Conservation (phyloP, 2,888 invertebrate species). For the Deilephila porcellus region DNA sequence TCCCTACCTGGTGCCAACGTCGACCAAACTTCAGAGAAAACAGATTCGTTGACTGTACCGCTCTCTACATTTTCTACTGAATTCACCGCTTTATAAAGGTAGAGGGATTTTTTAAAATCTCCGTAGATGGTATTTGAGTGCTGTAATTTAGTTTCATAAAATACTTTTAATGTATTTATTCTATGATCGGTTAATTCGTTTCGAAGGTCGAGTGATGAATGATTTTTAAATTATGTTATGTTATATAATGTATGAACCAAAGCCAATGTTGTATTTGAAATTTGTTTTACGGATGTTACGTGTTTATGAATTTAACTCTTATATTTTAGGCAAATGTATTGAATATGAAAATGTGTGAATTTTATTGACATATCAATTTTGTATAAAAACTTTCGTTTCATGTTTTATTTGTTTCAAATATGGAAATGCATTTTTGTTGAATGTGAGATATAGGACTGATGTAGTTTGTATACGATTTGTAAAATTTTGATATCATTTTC, state of each 20-base stretch:
- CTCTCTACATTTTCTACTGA: constrained; percentile 79
- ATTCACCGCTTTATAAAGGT: constrained; percentile 75
- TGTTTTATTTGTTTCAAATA: not conserved
- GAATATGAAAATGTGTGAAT: constrained; percentile 11
- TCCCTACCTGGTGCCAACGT: constrained; percentile 88
- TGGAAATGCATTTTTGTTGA: constrained; percentile 8
- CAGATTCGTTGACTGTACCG: constrained; percentile 58
- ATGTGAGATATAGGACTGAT: constrained; percentile 36
- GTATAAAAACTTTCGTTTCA: constrained; percentile 40
- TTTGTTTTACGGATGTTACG: not conserved
- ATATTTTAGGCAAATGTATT: not conserved
- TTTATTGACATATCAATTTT: constrained; percentile 58
- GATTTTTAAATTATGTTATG: not conserved
- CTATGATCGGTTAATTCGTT: not conserved
- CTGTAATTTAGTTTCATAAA: constrained; percentile 1
- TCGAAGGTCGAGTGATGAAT: not conserved
- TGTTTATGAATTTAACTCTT: not conserved
- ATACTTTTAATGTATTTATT: not conserved
- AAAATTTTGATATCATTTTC: constrained; percentile 1
- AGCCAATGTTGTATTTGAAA: constrained; percentile 2
- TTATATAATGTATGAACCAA: not conserved
- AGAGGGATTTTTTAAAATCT: not conserved
- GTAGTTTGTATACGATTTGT: constrained; percentile 41
- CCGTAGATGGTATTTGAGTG: constrained; percentile 24
- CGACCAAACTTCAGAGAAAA: constrained; percentile 56